These are phyloP conservation scores for Tachystola acroxantha DNA, from an alignment of 2,888 invertebrate species.

Conservation along the genomic window DNA sequence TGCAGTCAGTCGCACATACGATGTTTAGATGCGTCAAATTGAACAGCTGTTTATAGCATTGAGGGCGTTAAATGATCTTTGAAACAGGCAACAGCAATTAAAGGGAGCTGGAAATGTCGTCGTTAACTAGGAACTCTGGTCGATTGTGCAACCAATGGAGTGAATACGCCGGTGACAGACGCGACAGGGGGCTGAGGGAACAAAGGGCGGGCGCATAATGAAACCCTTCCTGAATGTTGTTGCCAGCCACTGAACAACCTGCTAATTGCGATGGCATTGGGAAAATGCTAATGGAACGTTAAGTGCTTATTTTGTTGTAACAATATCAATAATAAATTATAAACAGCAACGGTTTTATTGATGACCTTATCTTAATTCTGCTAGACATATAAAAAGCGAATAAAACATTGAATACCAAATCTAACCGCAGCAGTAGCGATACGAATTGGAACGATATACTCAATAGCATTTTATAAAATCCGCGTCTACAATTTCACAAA, in stretches of 20 bases:
- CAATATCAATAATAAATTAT: too few species aligned
- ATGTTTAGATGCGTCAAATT: background rate
- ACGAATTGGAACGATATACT: too few species aligned
- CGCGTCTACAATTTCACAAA: too few species aligned
- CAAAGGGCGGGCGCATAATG: slow-evolving; percentile 46
- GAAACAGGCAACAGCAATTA: slow-evolving; percentile 8
- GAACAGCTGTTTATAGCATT: slow-evolving; percentile 3
- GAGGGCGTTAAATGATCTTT: slow-evolving; percentile 1
- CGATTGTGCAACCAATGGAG: slow-evolving; percentile 50
- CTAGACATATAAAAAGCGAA: too few species aligned
- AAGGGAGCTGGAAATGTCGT: slow-evolving; percentile 23
- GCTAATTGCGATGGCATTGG: slow-evolving; percentile 38
- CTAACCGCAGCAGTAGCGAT: too few species aligned
- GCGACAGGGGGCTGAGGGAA: slow-evolving; percentile 29
- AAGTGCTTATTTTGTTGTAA: too few species aligned
- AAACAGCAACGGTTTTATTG: too few species aligned
- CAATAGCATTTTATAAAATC: too few species aligned
- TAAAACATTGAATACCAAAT: too few species aligned
- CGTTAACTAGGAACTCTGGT: slow-evolving; percentile 29
- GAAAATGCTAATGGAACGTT: slow-evolving; percentile 20
- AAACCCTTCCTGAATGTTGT: slow-evolving; percentile 54
- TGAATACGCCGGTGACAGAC: slow-evolving; percentile 39
- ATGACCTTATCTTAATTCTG: too few species aligned
- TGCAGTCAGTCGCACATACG: too few species aligned
- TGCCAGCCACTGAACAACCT: slow-evolving; percentile 34